These are phyloP conservation scores for Hirundo rustica DNA, from an alignment of 2,797 vertebrate genomes.

Conservation along the genomic window DNA sequence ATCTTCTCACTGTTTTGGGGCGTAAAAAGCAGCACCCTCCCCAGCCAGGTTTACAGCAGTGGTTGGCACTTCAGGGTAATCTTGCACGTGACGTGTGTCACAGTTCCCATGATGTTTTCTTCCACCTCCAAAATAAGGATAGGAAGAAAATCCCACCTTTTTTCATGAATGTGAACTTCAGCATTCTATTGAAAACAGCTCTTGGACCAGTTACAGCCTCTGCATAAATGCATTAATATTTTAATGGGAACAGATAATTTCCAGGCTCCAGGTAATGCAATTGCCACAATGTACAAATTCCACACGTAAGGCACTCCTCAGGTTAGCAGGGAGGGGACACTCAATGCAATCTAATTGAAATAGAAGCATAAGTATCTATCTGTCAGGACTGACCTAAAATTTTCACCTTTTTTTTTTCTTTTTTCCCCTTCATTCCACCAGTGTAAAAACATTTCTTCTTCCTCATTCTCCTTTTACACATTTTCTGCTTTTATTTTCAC, in stretches of 20 bases:
- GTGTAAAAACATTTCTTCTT: background rate
- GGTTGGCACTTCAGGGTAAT: background rate
- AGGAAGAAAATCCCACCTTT: background rate
- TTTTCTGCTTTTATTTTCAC: background rate
- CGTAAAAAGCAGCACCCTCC: background rate
- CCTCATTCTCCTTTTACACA: background rate
- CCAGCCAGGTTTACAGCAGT: background rate
- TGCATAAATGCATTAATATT: background rate
- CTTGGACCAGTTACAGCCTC: background rate
- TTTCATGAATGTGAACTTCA: background rate
- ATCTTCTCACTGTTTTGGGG: background rate
- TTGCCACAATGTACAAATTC: background rate
- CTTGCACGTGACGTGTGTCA: background rate
- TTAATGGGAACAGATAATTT: background rate
- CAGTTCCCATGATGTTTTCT: background rate
- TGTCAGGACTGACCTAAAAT: background rate
- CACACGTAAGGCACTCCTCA: background rate
- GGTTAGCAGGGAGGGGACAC: background rate
- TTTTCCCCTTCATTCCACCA: background rate
- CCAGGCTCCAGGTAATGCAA: background rate
- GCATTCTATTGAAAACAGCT: background rate
- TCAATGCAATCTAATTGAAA: background rate
- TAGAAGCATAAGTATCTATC: background rate
- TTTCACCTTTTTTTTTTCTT: accelerated
- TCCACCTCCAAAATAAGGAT: background rate